A percentile compares a stretch with the other conserved stretches of the same genome.
Conservation (phyloP, 2,888 invertebrate genomes). For the Sphaeridia pumilis region DNA sequence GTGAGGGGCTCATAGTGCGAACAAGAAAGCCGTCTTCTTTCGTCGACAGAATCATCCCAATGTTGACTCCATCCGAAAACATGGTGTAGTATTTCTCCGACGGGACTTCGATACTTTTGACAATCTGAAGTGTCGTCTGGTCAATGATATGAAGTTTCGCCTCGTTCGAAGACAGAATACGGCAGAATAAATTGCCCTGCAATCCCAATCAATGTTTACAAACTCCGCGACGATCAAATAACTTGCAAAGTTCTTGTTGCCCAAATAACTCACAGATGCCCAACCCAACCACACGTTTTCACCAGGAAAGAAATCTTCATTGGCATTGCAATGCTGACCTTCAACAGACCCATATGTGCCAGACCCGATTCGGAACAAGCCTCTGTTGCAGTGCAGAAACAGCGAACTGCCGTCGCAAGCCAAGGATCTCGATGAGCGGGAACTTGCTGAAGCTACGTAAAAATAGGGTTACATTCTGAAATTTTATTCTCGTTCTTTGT, state of each 20-base stretch:
- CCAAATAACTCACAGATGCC: constrained; percentile 55
- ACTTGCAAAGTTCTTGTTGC: neutral
- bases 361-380: constrained; percentile 84
- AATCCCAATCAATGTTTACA: constrained; percentile 36
- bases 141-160: constrained; percentile 48
- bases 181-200: constrained; percentile 63
- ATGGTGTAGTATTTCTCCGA: constrained; percentile 44
- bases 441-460: constrained; percentile 7
- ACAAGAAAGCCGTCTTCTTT: constrained; percentile 75
- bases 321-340: constrained; percentile 76
- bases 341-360: constrained; percentile 86
- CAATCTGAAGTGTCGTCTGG: constrained; percentile 40
- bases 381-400: constrained; percentile 71
- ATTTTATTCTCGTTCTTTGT: neutral
- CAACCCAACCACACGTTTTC: constrained; percentile 77
- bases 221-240: neutral
- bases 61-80: constrained; percentile 67
- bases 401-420: constrained; percentile 84
- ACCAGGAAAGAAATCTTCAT: constrained; percentile 65
- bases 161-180: constrained; percentile 42
- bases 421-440: constrained; percentile 40
- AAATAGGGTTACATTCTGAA: neutral
- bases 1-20: constrained; percentile 47
- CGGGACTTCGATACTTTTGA: constrained; percentile 20
- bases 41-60: constrained; percentile 65